Evolutionary conservation across 64 coral and sea anemone genomes (phyloP).

Genomic region (Porites australiensis): DNA sequence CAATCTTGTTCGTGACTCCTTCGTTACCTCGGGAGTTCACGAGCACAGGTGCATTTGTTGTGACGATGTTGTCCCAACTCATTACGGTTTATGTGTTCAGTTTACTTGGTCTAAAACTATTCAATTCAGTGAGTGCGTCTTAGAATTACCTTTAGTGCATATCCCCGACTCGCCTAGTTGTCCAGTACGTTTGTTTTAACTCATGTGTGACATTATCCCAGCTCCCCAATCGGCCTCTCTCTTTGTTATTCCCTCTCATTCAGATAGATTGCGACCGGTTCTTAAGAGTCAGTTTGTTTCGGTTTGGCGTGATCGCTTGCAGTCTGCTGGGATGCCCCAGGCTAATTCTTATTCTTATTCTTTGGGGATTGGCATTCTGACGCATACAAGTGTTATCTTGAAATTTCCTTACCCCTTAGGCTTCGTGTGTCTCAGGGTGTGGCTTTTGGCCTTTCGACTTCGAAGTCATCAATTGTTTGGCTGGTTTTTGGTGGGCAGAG

Average conservation of each 20-base stretch:
- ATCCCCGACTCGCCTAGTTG: not conserved
- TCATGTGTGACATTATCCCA: not conserved
- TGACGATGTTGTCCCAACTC: not conserved
- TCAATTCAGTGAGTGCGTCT: slow-evolving; percentile 13
- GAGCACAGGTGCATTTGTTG: not conserved
- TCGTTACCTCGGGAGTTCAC: not conserved
- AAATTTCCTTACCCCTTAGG: too few species aligned
- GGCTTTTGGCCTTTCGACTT: too few species aligned
- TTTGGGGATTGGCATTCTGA: too few species aligned
- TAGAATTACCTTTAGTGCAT: slow-evolving; percentile 35
- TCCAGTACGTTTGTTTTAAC: not conserved
- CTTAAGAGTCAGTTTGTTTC: not conserved
- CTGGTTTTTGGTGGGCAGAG: too few species aligned
- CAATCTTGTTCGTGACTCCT: not conserved
- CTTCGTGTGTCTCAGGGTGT: too few species aligned
- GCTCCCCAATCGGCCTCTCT: not conserved
- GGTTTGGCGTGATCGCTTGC: not conserved
- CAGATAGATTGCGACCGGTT: not conserved
- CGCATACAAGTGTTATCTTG: too few species aligned
- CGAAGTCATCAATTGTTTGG: too few species aligned
- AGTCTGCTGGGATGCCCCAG: too few species aligned
- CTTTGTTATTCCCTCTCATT: not conserved
- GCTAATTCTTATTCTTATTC: too few species aligned
- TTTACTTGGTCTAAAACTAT: slow-evolving; percentile 34
- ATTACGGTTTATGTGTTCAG: not conserved